These are phyloP conservation scores for Holotrichia oblita DNA, from an alignment of 1,140 invertebrate species.

Conservation along the genomic window DNA sequence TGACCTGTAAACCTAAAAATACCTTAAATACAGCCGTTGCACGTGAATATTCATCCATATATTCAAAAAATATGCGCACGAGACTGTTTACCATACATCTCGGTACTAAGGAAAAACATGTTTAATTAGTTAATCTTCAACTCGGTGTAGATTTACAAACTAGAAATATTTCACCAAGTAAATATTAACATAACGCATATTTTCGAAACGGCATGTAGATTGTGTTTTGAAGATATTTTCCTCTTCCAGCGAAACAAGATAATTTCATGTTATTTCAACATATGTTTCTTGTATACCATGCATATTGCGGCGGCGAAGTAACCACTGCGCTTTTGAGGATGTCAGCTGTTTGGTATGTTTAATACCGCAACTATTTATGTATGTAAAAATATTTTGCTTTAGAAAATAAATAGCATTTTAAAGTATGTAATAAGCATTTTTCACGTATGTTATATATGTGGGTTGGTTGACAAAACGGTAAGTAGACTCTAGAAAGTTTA, in stretches of 20 bases:
- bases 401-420: neutral
- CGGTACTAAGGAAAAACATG: neutral
- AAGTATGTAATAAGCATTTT: neutral
- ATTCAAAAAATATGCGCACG: no score
- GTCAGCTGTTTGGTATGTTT: neutral
- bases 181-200: constrained; percentile 4
- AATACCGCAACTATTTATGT: neutral
- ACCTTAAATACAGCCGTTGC: no score
- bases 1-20: no score
- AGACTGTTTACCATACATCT: no score
- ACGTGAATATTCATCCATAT: no score
- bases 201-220: constrained; percentile 8
- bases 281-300: neutral
- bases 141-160: neutral
- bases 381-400: neutral
- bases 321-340: neutral
- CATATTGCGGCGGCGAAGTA: neutral
- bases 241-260: neutral
- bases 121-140: neutral
- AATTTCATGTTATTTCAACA: neutral
- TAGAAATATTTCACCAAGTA: neutral
- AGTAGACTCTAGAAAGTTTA: no score
- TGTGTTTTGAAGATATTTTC: neutral
- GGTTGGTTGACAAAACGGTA: no score
- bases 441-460: no score